Evolutionary conservation across 2,888 invertebrate genomes (phyloP).

Genomic region (Schrankia costaestrigalis): DNA sequence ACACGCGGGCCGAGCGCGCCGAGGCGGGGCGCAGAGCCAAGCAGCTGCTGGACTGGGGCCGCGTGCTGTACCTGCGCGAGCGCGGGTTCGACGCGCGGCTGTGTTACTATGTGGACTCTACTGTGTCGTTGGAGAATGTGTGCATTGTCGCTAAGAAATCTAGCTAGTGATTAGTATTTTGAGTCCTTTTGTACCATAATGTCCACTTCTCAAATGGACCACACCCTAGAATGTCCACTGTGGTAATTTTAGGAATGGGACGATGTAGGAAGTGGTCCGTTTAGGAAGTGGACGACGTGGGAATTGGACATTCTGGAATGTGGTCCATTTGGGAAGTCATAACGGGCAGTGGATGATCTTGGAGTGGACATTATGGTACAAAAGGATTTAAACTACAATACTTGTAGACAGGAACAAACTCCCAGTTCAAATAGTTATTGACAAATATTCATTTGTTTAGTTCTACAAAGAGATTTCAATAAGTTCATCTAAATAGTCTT

Average conservation of each 20-base stretch:
- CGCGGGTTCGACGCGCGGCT: constrained; percentile 82
- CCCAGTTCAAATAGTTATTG: too few relatives aligned
- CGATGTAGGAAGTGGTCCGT: too few relatives aligned
- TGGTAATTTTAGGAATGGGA: too few relatives aligned
- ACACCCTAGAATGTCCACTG: too few relatives aligned
- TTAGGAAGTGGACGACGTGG: too few relatives aligned
- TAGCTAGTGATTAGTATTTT: constrained; percentile 4
- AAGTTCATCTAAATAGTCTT: too few relatives aligned
- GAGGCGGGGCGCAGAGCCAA: constrained; percentile 87
- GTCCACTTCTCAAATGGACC: background rate
- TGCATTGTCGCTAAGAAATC: constrained; percentile 83
- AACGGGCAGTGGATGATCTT: too few relatives aligned
- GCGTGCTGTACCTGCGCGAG: constrained; percentile 82
- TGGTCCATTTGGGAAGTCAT: background rate
- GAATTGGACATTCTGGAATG: too few relatives aligned
- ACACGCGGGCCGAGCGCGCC: constrained; percentile 23
- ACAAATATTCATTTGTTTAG: too few relatives aligned
- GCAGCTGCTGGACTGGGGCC: constrained; percentile 87
- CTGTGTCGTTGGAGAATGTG: constrained; percentile 88
- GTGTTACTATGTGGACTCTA: constrained; percentile 82
- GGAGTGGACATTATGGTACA: background rate
- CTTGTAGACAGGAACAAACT: too few relatives aligned
- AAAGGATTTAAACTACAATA: background rate
- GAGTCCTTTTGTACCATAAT: background rate
- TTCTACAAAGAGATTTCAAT: too few relatives aligned